phyloP scores from a whole-genome alignment of 2,888 invertebrate genomes.

The Fragum whitleyi region DNA sequence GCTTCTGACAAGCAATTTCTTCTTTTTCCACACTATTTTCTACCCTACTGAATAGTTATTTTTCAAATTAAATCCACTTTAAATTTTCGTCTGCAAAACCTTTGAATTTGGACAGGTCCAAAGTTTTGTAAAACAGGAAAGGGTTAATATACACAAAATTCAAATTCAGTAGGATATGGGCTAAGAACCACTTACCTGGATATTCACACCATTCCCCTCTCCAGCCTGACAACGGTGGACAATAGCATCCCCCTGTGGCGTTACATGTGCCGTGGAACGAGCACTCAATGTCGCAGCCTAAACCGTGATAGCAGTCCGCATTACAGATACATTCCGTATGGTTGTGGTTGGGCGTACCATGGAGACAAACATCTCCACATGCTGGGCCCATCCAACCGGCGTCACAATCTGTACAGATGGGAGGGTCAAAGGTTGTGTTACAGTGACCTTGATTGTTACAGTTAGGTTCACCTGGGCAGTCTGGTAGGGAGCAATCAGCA shows the following conservation, averaged over 20 bases:
- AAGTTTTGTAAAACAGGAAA: too few species aligned
- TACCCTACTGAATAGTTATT: too few species aligned
- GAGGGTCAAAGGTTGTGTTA: slow-evolving; percentile 68
- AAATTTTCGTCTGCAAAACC: too few species aligned
- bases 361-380: slow-evolving; percentile 72
- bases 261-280: slow-evolving; percentile 74
- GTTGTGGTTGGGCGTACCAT: slow-evolving; percentile 62
- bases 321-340: slow-evolving; percentile 71
- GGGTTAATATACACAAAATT: too few species aligned
- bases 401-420: slow-evolving; percentile 73
- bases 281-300: slow-evolving; percentile 76
- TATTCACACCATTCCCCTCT: slow-evolving; percentile 73
- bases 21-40: too few species aligned
- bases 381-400: slow-evolving; percentile 74
- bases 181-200: slow-evolving; percentile 64
- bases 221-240: slow-evolving; percentile 75
- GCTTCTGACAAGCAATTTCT: too few species aligned
- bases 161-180: too few species aligned
- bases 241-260: slow-evolving; percentile 63
- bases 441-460: slow-evolving; percentile 74
- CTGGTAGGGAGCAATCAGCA: slow-evolving; percentile 68
- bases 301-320: slow-evolving; percentile 74
- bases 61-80: too few species aligned
- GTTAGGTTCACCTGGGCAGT: slow-evolving; percentile 77
- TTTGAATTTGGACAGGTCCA: too few species aligned